Evolutionary conservation across 1,140 invertebrate species (phyloP), one percentile per base, ranked within the genome.

Genomic region (Antheraea pernyi): DNA sequence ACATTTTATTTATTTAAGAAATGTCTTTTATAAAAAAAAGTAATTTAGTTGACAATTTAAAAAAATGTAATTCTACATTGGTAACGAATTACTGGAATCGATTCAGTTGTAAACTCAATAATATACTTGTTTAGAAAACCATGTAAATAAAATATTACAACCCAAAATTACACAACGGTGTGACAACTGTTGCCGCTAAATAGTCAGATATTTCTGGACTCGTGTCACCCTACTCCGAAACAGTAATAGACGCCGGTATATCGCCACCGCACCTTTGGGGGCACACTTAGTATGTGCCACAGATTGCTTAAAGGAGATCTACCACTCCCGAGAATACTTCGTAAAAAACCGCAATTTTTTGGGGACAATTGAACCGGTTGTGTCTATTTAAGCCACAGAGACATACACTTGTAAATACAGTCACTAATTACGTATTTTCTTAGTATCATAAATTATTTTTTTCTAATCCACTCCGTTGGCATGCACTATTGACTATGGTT

Each of bases 151-250:
- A 42, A 42, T 53, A 53, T 53, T 53, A 53, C 5, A 53, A 13
- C 1, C 11, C 13, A 53, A 53, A 53, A n/a, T 53, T 16, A 53
- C 46, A 53, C 30, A 60, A 60, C 74, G 71, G 82, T 88, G 83
- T 88, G 67, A 86, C n/a, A 42, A 71, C 19, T 60, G 67, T 59
- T 64, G 39, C 16, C 63, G 69, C 79, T 80, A 84, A 85, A 85
- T 76, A 80, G 78, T 70, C 69, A 71, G 81, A 82, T 89, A 87
- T 89, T 86, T 82, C 81, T 85, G 81, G 77, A 67, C 73, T 68
- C 65, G 60, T 70, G 79, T 79, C 80, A 82, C 74, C 80, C 79
- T 78, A 82, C 70, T 72, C 79, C 75, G 75, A 70, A 66, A 75
- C 77, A 63, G 79, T 79, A 77, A 83, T 76, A 74, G 78, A 81